phyloP scores from a whole-genome alignment of 2,888 invertebrate species.

The Sialis lutaria region DNA sequence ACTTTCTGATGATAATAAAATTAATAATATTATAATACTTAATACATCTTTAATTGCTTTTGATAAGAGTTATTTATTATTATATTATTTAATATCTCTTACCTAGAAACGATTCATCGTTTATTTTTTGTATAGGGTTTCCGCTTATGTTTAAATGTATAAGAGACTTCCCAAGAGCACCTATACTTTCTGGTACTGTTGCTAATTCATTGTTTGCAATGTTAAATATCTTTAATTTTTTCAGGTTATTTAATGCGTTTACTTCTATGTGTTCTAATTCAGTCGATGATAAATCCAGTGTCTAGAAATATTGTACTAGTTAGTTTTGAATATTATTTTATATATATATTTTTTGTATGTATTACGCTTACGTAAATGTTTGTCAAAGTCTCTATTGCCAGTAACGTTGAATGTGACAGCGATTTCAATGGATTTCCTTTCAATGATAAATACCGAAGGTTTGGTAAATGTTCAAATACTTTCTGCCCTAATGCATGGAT shows the following conservation, averaged over 20 bases:
- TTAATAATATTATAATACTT: too few species aligned
- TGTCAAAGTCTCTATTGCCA: constrained; percentile 24
- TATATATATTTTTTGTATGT: not conserved
- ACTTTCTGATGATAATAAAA: too few species aligned
- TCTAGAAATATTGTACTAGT: constrained; percentile 18
- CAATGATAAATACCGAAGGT: constrained; percentile 37
- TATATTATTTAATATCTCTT: constrained; percentile 13
- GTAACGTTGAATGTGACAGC: constrained; percentile 37
- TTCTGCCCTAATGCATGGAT: constrained; percentile 41
- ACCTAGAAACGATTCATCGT: constrained; percentile 41
- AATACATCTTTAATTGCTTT: too few species aligned
- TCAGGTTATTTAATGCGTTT: constrained; percentile 31
- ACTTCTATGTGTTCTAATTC: constrained; percentile 33
- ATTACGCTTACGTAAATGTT: not conserved
- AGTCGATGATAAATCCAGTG: constrained; percentile 30
- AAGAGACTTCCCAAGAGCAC: constrained; percentile 32
- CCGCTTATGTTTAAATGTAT: constrained; percentile 39
- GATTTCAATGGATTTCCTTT: constrained; percentile 42
- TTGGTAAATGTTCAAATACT: constrained; percentile 44
- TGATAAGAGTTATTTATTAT: too few species aligned
- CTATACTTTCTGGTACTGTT: constrained; percentile 37
- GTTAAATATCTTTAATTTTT: constrained; percentile 34
- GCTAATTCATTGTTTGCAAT: constrained; percentile 40
- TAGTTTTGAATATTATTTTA: not conserved
- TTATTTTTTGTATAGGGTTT: constrained; percentile 39